phyloP scores from a whole-genome alignment of 2,888 invertebrate species.

The Apodemia zela region DNA sequence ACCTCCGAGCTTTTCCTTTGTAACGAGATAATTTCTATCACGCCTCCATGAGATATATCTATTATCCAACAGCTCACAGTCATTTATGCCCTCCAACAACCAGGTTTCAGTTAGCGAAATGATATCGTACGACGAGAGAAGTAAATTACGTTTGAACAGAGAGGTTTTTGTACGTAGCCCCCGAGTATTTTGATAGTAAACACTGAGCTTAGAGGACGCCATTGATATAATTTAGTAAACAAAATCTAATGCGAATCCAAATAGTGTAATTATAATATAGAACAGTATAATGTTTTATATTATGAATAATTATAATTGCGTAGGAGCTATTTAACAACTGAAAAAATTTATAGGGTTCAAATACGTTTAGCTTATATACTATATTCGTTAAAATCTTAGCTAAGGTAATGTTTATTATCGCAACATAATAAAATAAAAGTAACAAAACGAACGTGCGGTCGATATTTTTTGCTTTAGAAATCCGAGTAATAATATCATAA shows the following conservation, averaged over 20 bases:
- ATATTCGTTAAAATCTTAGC: too few species aligned
- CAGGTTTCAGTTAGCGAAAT: slow-evolving; percentile 10
- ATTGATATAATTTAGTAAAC: neutral
- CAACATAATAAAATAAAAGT: too few species aligned
- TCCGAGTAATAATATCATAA: neutral
- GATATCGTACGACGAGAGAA: neutral
- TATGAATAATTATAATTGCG: too few species aligned
- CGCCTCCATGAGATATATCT: slow-evolving; percentile 6
- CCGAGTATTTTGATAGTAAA: neutral
- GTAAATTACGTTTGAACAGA: neutral
- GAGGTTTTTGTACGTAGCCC: neutral
- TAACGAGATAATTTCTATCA: neutral
- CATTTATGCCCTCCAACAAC: neutral
- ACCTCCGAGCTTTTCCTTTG: neutral
- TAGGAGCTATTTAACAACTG: too few species aligned
- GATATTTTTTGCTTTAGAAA: neutral
- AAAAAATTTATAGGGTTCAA: too few species aligned
- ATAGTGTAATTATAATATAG: too few species aligned
- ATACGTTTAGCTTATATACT: too few species aligned
- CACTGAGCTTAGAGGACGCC: neutral
- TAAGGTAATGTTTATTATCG: too few species aligned
- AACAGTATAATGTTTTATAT: too few species aligned
- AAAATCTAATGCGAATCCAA: neutral
- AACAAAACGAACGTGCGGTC: too few species aligned
- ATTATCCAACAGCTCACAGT: slow-evolving; percentile 7